Base-by-base conservation (phyloP, 2,888 invertebrate genomes). In the Micropterix aruncella region DNA sequence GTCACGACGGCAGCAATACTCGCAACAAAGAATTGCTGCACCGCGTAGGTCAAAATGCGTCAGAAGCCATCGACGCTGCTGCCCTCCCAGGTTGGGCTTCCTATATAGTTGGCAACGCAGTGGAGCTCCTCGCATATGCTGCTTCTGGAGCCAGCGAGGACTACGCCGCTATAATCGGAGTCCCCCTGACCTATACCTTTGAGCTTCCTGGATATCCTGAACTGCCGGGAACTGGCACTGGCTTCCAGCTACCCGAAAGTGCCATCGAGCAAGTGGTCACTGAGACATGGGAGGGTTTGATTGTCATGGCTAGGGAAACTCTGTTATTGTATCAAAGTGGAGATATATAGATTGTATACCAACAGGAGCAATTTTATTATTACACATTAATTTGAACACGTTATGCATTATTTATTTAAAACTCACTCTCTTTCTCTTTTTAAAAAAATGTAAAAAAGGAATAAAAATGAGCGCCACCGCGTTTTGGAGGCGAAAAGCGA, bases 191-290 rank as follows among this genome's bases (percentile, higher is more conserved):
- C 0, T 61, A 56, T 47, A 63, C 62, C 1, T 68, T 76, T 53
- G 82, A 83, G 58, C 56, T 84, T 46, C 79, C 81, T 1, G 75
- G 73, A 44, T n/a, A n/a, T n/a, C 51, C 63, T 49, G 64, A 63
- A 50, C 54, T 64, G 19, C 64, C 63, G 0, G 62, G 57, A 2
- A 59, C 59, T 37, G 53, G 54, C 0, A 52, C 52, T 37, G 42
- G 7, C 4, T 63, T 63, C 54, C 19, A 39, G 4, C 62, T 63
- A 3, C 62, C 62, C 0, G 59, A 60, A 0, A 44, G 47, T 2
- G 63, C 50, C 50, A 55, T 59, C 41, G 52, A 56, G n/a, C 63
- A 63, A 19, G 61, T 64, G 46, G 60, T 61, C 46, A 47, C 47
- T 19, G 64, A 65, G 52, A 63, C 64, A 1, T 65, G 64, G 64